Evolutionary conservation across 2,888 invertebrate genomes (phyloP), one percentile per base, ranked within the genome.

Genomic region (Gryllus longicercus): DNA sequence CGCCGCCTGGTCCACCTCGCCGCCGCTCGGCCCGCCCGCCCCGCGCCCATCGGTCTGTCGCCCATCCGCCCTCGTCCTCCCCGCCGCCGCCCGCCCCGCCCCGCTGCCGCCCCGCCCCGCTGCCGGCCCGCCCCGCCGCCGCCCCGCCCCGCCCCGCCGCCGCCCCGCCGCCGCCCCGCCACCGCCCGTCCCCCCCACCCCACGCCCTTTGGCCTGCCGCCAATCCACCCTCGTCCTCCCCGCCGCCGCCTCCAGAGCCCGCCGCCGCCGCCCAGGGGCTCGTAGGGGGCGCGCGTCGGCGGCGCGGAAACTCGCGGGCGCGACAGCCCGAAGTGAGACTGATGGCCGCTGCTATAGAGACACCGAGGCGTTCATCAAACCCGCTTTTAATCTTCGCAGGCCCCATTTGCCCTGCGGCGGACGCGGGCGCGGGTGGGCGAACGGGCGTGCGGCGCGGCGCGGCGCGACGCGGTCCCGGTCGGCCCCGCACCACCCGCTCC

Each of bases 311-410:
- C 63, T 18, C 63, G 14, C 63, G 14, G 38, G 63, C 63, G 63
- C 63, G 63, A 63, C 63, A 63, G 63, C n/a, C 63, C 63, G 63
- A 63, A 63, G 63, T 63, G 63, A 63, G 63, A 63, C 63, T 63
- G 63, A 63, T 63, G 63, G 63, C 63, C 63, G 63, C 63, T 63
- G 63, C 63, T 63, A 63, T 63, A n/a, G 63, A 63, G 63, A 63
- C 63, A 63, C 63, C 14, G 63, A 63, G 16, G 63, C 63, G 63
- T 63, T 63, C 63, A 63, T 63, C 63, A 63, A 63, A 63, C 63
- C 63, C 63, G 63, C 63, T 63, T 63, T 63, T 63, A 63, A 63
- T 63, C 63, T 63, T 63, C 63, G 63, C 63, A 63, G n/a, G 63
- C 63, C 63, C 63, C 63, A 63, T 63, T 63, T 63, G 63, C 63